Percentiles rank a stretch among this genome's conserved stretches.
Evolutionary conservation across 2,888 invertebrate genomes (phyloP).

Genomic region (Cephus pulcher): DNA sequence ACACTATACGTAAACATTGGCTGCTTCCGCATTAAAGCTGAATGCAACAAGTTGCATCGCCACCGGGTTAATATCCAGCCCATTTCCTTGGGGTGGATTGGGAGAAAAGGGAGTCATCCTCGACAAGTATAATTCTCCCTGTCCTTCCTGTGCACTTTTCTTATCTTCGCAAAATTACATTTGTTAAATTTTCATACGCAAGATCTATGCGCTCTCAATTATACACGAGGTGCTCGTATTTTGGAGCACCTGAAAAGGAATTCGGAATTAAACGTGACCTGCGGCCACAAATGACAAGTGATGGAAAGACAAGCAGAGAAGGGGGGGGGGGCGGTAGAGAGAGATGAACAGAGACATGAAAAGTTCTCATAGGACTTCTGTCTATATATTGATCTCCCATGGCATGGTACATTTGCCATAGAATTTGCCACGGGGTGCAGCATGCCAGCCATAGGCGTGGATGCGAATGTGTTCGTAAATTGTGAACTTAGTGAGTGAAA

Average conservation of each 20-base stretch:
- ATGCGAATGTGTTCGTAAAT: slow-evolving; percentile 17
- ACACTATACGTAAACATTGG: neutral
- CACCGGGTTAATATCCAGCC: slow-evolving; percentile 20
- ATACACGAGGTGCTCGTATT: neutral
- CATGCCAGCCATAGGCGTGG: slow-evolving; percentile 34
- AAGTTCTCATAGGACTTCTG: slow-evolving; percentile 24
- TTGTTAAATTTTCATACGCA: neutral
- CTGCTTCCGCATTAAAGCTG: slow-evolving; percentile 19
- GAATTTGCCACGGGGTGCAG: slow-evolving; percentile 39
- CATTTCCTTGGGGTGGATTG: neutral
- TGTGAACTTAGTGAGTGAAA: neutral
- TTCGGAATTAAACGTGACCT: slow-evolving; percentile 15
- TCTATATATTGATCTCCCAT: slow-evolving; percentile 40
- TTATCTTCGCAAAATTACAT: neutral
- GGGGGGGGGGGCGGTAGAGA: neutral
- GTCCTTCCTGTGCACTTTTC: neutral
- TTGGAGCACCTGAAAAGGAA: neutral
- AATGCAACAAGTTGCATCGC: slow-evolving; percentile 42
- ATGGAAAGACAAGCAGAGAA: neutral
- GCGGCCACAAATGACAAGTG: slow-evolving; percentile 12
- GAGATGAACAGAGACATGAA: neutral
- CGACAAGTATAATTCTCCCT: neutral
- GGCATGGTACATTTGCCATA: slow-evolving; percentile 41
- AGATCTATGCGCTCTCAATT: neutral
- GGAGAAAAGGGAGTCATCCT: neutral